phyloP scores from a whole-genome alignment of 2,113 vertebrate species.

The Pitta sordida region DNA sequence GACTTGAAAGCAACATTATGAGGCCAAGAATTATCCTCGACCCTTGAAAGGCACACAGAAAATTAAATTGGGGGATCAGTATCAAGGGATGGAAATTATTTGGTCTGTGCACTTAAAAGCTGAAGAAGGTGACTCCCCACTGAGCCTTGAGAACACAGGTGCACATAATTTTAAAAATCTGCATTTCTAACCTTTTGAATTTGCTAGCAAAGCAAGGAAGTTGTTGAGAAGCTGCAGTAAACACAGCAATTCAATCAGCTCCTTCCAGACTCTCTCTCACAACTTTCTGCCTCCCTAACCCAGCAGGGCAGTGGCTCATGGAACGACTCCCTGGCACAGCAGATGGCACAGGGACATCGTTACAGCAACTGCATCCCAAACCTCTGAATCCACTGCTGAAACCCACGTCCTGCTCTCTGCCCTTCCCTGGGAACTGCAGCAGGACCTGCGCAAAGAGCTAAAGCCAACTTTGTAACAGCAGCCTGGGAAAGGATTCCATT shows the following conservation, averaged over 20 bases:
- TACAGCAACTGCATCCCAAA: not conserved
- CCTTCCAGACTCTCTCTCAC: not conserved
- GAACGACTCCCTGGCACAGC: not conserved
- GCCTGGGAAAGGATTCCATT: not conserved
- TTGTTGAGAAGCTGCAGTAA: slow-evolving; percentile 30
- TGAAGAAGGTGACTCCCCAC: slow-evolving; percentile 51
- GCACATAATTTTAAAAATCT: slow-evolving; percentile 40
- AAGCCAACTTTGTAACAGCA: not conserved
- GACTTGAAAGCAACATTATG: slow-evolving; percentile 37
- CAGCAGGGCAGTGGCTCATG: not conserved
- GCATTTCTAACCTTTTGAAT: slow-evolving; percentile 53
- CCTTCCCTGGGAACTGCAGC: not conserved
- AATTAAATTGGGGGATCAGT: slow-evolving; percentile 27
- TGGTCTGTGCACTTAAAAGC: slow-evolving; percentile 30
- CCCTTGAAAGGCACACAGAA: slow-evolving; percentile 29
- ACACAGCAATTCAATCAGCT: not conserved
- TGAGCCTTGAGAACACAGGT: slow-evolving; percentile 45
- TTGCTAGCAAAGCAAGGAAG: slow-evolving; percentile 51
- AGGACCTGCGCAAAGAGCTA: not conserved
- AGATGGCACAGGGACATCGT: not conserved
- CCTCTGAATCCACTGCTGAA: not conserved
- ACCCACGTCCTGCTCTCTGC: not conserved
- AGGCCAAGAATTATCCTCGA: not conserved
- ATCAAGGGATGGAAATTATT: slow-evolving; percentile 26
- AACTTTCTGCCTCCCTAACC: not conserved